A percentile compares a stretch with the other conserved stretches of the same genome.
Conservation (phyloP, 2,888 invertebrate genomes). For the Ophioninae sp. region DNA sequence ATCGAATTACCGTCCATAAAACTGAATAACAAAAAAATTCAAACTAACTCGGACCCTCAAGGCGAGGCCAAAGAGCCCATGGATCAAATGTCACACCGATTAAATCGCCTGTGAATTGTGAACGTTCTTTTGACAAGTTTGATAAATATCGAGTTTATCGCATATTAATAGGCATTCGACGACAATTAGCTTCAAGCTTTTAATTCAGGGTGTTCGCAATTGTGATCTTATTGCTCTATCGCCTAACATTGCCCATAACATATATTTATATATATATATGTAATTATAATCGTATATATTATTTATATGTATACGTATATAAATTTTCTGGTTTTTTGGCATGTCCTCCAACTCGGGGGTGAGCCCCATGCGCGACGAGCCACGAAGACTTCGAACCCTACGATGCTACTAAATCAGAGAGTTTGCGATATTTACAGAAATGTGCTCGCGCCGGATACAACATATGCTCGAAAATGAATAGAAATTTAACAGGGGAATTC, state of each 20-base stretch:
- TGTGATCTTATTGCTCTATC: not conserved
- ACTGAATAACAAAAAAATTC: constrained; percentile 51
- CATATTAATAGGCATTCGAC: constrained; percentile 9
- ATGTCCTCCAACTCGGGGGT: constrained; percentile 76
- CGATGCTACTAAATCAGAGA: constrained; percentile 42
- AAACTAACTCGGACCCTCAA: constrained; percentile 68
- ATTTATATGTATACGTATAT: constrained; percentile 62
- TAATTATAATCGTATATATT: constrained; percentile 34
- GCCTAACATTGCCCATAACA: not conserved
- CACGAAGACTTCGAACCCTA: constrained; percentile 56
- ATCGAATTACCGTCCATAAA: constrained; percentile 31
- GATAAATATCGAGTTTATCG: constrained; percentile 20
- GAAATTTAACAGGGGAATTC: not conserved
- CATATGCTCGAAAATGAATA: not conserved
- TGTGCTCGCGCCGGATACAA: constrained; percentile 20
- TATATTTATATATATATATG: constrained; percentile 12
- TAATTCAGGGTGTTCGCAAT: not conserved
- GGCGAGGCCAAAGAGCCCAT: constrained; percentile 81
- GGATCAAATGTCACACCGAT: constrained; percentile 62
- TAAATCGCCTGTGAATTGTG: constrained; percentile 31
- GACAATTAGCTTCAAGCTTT: not conserved
- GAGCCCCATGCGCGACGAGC: constrained; percentile 64
- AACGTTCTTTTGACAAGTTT: constrained; percentile 21
- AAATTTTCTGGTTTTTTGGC: constrained; percentile 77
- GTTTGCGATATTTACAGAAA: constrained; percentile 55